These are phyloP conservation scores for Drosophila pruinosa DNA, from an alignment of 1,140 invertebrate species.

Conservation along the genomic window DNA sequence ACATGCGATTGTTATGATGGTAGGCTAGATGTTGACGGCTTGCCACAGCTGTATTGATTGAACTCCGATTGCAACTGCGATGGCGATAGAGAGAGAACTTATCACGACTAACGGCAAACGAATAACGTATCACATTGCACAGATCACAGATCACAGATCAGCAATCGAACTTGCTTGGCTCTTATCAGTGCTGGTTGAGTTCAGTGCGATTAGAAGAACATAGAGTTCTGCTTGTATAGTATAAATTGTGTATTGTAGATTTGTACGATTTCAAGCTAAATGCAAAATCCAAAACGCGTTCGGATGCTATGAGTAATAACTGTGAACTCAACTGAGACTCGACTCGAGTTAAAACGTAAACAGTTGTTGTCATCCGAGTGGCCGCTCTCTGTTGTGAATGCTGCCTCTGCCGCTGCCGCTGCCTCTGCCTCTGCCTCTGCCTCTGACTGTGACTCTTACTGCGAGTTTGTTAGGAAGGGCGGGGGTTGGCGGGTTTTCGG, in stretches of 20 bases:
- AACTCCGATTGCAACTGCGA: not conserved
- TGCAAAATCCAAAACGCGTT: not conserved
- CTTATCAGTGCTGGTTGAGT: too few relatives aligned
- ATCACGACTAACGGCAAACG: too few relatives aligned
- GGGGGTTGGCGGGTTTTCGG: not conserved
- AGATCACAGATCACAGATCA: not conserved
- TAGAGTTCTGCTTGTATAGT: too few relatives aligned
- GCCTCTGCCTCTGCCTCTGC: not conserved
- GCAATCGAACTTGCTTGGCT: not conserved
- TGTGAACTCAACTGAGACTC: conserved; percentile 8
- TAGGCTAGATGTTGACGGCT: not conserved
- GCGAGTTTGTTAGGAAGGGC: not conserved
- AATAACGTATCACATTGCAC: not conserved
- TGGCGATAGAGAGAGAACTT: too few relatives aligned
- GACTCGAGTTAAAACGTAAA: conserved; percentile 51
- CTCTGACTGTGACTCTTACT: not conserved
- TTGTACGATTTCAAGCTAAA: too few relatives aligned
- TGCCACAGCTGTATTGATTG: conserved; percentile 16
- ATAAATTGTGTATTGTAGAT: too few relatives aligned
- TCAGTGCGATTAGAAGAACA: too few relatives aligned
- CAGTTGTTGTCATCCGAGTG: conserved; percentile 36
- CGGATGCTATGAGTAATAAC: conserved; percentile 31
- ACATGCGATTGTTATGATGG: conserved; percentile 39
- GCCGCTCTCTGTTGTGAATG: too few relatives aligned
- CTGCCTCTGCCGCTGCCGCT: not conserved